These are phyloP conservation scores for Drosophila tristis DNA, from an alignment of 1,140 invertebrate species.

Conservation along the genomic window DNA sequence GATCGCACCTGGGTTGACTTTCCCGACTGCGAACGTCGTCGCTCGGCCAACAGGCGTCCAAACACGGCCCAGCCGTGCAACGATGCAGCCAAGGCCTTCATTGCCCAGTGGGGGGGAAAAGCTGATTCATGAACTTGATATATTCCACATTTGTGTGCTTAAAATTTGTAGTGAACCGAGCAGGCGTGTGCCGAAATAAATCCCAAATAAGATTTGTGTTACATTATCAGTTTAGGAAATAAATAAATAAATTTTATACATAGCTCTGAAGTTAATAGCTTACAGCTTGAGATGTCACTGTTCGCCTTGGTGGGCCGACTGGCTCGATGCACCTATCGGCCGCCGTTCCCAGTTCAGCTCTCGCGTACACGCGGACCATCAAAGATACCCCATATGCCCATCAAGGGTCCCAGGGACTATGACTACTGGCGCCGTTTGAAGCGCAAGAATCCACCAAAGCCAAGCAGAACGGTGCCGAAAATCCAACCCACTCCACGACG, in stretches of 20 bases:
- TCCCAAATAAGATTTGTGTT: too few relatives aligned
- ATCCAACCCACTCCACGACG: too few relatives aligned
- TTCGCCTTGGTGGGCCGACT: background rate
- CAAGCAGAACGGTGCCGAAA: too few relatives aligned
- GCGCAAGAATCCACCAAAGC: conserved; percentile 2
- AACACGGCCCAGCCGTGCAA: conserved; percentile 40
- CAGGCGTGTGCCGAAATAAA: too few relatives aligned
- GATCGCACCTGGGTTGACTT: conserved; percentile 59
- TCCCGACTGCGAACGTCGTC: conserved; percentile 11
- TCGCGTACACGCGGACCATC: conserved; percentile 21
- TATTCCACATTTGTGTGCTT: too few relatives aligned
- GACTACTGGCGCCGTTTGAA: conserved; percentile 32
- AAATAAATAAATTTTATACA: background rate
- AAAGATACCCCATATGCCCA: conserved; percentile 24
- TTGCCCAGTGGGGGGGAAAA: conserved; percentile 50
- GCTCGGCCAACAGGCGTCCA: conserved; percentile 13
- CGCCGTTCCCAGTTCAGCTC: background rate
- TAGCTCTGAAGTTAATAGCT: too few relatives aligned
- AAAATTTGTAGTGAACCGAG: too few relatives aligned
- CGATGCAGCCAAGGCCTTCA: conserved; percentile 25
- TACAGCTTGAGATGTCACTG: too few relatives aligned
- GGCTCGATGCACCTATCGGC: background rate
- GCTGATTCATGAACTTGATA: too few relatives aligned
- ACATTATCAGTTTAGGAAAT: background rate
- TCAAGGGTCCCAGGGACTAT: conserved; percentile 37